Conservation (phyloP, 2,113 vertebrate genomes). For the Cephalopterus ornatus region DNA sequence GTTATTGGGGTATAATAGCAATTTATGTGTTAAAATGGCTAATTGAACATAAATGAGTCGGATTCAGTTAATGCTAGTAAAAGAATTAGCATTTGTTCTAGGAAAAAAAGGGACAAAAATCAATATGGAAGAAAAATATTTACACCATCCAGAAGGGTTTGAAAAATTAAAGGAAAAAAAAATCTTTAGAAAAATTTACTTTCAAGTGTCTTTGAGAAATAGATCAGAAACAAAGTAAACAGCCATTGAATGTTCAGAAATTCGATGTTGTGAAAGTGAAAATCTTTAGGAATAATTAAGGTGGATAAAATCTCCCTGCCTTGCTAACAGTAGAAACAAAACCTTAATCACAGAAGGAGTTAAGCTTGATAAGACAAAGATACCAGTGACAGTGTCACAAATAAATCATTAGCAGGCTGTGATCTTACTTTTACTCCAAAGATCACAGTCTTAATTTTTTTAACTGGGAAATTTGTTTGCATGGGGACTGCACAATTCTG, state of each 20-base stretch:
- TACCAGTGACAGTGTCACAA: background rate
- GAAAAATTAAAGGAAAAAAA: slow-evolving; percentile 22
- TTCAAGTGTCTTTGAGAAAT: slow-evolving; percentile 30
- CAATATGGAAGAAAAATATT: slow-evolving; percentile 47
- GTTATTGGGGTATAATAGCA: background rate
- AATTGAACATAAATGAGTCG: slow-evolving; percentile 22
- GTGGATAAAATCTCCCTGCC: slow-evolving; percentile 13
- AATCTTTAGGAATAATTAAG: slow-evolving; percentile 56
- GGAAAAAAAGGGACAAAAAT: slow-evolving; percentile 42
- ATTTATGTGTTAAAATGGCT: slow-evolving; percentile 1
- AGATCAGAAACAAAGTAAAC: slow-evolving; percentile 17
- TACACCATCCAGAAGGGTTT: background rate
- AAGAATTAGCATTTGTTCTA: slow-evolving; percentile 55
- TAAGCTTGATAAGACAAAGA: background rate
- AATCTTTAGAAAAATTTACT: slow-evolving; percentile 17
- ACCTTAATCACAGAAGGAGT: slow-evolving; percentile 5
- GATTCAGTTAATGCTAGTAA: slow-evolving; percentile 22
- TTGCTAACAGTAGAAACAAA: slow-evolving; percentile 21
- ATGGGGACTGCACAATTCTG: background rate
- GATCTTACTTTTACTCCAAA: background rate
- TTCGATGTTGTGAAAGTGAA: slow-evolving; percentile 40
- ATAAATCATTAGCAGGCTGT: background rate
- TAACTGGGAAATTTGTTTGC: background rate
- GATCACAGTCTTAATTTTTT: background rate
- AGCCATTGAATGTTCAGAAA: slow-evolving; percentile 31